Evolutionary conservation across 2,113 vertebrate species (phyloP).

Genomic region (Bufo bufo): DNA sequence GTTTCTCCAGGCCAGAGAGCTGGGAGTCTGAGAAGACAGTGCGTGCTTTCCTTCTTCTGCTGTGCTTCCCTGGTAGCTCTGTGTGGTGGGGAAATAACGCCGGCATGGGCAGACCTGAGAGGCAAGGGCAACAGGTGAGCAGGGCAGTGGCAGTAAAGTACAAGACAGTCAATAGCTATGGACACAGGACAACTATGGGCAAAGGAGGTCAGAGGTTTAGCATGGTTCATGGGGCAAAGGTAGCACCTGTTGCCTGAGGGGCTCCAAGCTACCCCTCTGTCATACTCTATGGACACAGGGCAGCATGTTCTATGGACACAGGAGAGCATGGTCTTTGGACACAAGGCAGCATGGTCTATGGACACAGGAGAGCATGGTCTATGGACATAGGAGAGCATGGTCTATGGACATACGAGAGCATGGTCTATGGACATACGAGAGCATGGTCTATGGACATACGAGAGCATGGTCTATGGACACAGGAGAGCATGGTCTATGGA

Average conservation of each 20-base stretch:
- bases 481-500: background rate
- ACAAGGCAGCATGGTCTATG: no score
- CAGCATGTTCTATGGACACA: no score
- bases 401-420: no score
- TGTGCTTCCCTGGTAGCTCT: slow-evolving; percentile 93
- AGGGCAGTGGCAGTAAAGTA: background rate
- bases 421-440: no score
- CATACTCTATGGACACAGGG: no score
- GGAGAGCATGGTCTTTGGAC: no score
- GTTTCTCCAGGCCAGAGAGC: slow-evolving; percentile 93
- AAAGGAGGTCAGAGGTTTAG: background rate
- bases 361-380: no score
- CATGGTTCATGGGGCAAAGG: no score
- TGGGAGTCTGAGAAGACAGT: slow-evolving; percentile 98
- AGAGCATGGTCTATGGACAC: background rate
- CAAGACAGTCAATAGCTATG: background rate
- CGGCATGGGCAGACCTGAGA: slow-evolving; percentile 88
- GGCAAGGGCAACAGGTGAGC: background rate
- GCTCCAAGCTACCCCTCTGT: no score
- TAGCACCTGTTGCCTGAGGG: no score
- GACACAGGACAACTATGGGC: background rate
- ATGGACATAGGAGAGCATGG: no score
- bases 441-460: no score
- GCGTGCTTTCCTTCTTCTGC: slow-evolving; percentile 91
- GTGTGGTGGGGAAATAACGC: slow-evolving; percentile 90